Base-by-base conservation (phyloP, 2,797 vertebrate genomes). In the Amblyraja radiata region DNA sequence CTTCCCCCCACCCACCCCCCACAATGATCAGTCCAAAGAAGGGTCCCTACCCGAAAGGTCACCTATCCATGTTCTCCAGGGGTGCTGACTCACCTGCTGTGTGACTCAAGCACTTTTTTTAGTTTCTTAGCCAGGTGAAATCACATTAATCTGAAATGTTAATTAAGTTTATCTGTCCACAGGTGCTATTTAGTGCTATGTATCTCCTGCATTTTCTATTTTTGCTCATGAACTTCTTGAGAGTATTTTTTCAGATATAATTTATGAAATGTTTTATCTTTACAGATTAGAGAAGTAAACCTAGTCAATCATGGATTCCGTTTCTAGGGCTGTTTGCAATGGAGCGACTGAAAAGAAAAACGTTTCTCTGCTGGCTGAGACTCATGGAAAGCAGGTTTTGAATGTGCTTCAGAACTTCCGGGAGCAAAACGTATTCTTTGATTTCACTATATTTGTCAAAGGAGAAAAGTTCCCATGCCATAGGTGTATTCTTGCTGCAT, bases 401-500 rank as follows among this genome's bases (percentile, higher is more conserved):
- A 95, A 94, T 21, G 95, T 98, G 93, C 96, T 99, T 58, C 97
- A 97, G n/a, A 97, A 96, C 21, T 98, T 99, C 95, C 96, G 98
- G 95, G 97, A 98, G 94, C 97, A 96, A 94, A 96, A 97, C 93
- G 94, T 96, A 94, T 97, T 99, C 95, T 98, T 98, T 95, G 99
- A 99, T 95, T 99, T 99, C 95, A 97, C 96, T 94, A 97, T 99
- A 94, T 95, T 96, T 39, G 97, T 98, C 93, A 97, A 97, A 95
- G 97, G 96, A 79, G 96, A 97, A 94, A 96, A 94, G 86, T 97
- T 99, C 93, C 97, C 97, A n/a, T 99, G 98, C 93, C 99, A 99
- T 95, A 97, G 98, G 93, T 99, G 98, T 94, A 98, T 99, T 93
- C 96, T 99, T 93, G 98, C 98, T 54, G 98, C 98, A 1, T 98